Evolutionary conservation across 2,797 vertebrate species (phyloP).

Genomic region (Pristis pectinata): DNA sequence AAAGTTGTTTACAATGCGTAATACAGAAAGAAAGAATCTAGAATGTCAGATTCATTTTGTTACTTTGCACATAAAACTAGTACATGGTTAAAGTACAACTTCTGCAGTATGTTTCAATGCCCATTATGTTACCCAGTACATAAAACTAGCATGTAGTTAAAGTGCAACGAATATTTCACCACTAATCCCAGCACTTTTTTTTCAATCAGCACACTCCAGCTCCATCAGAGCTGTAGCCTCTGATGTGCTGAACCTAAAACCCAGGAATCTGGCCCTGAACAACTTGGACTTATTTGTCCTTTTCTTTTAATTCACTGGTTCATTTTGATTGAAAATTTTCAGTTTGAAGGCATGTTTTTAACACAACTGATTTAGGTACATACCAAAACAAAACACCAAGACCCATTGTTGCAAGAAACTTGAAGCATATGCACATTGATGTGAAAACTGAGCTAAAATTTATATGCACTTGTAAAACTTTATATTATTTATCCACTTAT

Average conservation of each 20-base stretch:
- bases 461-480: not conserved
- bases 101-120: not conserved
- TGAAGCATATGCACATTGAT: not conserved
- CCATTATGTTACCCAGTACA: not conserved
- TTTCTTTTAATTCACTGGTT: not conserved
- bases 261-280: not conserved
- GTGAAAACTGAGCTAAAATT: not conserved
- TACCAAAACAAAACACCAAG: no score
- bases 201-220: not conserved
- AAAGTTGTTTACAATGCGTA: not conserved
- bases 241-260: not conserved
- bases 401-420: not conserved
- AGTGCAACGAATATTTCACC: constrained; percentile 18
- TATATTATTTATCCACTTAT: not conserved
- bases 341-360: not conserved
- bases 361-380: not conserved
- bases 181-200: not conserved
- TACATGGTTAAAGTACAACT: constrained; percentile 9
- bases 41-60: not conserved
- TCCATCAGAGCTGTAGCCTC: not conserved
- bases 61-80: not conserved
- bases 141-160: not conserved
- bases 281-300: not conserved
- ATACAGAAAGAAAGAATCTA: not conserved
- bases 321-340: not conserved